Evolutionary conservation across 2,888 invertebrate genomes (phyloP), one percentile per base, ranked within the genome.

Genomic region (Drosophila falleni): DNA sequence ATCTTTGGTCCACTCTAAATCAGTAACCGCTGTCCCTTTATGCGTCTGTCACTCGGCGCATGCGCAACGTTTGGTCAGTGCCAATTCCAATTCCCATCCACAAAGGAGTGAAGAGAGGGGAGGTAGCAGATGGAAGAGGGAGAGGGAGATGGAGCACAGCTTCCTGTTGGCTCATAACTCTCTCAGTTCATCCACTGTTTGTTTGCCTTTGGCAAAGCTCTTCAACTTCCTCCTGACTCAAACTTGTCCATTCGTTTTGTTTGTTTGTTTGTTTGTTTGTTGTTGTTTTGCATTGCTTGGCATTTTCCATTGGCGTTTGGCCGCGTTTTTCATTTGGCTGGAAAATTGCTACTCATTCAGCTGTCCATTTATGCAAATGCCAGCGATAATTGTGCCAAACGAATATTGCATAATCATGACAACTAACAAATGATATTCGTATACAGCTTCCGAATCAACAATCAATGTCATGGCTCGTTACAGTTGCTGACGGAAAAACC

Each of bases 351-450:
- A 71, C 71, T 82, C 86, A 72, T 67, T 63, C 68, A 74, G 74
- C 73, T 77, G 76, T 66, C 66, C 51, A 70, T 74, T 78, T 73
- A 85, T 82, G 81, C 86, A 86, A 86, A 87, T 85, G 74, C 61
- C 62, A 46, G 74, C 73, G 66, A 78, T 88, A 87, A 87, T 87
- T 88, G 87, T 78, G 80, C 71, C 87, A 81, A n/a, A n/a, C 80
- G 78, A 84, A 78, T 80, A 75, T 88, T 87, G 88, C 87, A 81
- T 78, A 87, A 88, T 86, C 88, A 87, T 86, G 79, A 70, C 65
- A 63, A 39, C 63, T 47, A 49, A 53, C 81, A 78, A 84, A 81
- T 77, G 80, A 74, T 80, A 66, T 41, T n/a, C 11, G 35, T 35
- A 39, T 35, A 39, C 62, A 53, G n/a, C 64, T 69, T 54, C 50